A percentile compares a stretch with the other conserved stretches of the same genome.
phyloP scores from a whole-genome alignment of 1,140 invertebrate genomes.

The Melipona quadrifasciata region DNA sequence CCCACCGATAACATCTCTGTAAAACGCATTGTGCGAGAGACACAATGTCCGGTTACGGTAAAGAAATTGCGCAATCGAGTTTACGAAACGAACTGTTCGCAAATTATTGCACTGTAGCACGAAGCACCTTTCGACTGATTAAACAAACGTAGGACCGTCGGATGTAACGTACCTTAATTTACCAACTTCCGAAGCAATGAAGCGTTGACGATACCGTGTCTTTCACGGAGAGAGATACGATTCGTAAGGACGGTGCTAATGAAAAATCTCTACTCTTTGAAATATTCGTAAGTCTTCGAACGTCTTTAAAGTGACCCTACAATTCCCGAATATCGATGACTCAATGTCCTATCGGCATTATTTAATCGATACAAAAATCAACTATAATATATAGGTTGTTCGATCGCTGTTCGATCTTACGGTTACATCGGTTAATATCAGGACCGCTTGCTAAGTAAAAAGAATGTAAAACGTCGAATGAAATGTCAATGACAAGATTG shows the following conservation, averaged over 20 bases:
- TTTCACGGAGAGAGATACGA: constrained; percentile 7
- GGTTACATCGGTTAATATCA: constrained; percentile 4
- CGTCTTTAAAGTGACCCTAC: neutral
- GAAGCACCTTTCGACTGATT: constrained; percentile 16
- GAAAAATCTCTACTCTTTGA: constrained; percentile 50
- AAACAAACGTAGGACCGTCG: constrained; percentile 1
- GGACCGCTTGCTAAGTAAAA: neutral
- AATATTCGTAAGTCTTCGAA: constrained; percentile 17
- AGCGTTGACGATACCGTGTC: neutral
- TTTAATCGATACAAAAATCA: constrained; percentile 13
- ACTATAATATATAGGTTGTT: neutral
- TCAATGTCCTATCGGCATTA: neutral
- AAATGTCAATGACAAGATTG: neutral
- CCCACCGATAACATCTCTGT: neutral
- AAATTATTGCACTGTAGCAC: constrained; percentile 13
- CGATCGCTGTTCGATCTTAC: neutral
- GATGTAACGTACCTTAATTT: neutral
- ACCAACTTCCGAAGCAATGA: neutral
- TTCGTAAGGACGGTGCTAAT: constrained; percentile 66
- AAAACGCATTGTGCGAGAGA: constrained; percentile 16
- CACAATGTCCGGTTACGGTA: neutral
- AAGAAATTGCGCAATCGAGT: neutral
- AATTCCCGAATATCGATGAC: constrained; percentile 14
- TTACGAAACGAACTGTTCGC: neutral
- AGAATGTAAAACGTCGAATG: neutral